Evolutionary conservation across 2,797 vertebrate species (phyloP).

Genomic region (Trematomus bernacchii): DNA sequence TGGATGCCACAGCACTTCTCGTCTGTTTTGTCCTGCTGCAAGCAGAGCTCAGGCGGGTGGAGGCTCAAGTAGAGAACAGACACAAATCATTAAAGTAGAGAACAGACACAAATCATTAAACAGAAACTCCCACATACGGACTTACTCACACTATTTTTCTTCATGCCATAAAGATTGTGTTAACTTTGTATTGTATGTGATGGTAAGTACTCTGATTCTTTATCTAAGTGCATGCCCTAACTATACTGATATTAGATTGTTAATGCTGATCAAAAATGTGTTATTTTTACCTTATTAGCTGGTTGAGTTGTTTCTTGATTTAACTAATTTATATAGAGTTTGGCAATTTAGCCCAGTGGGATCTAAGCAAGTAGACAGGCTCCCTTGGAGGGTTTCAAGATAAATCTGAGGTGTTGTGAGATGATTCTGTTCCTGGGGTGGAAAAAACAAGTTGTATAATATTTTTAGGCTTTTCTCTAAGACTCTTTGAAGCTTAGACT

Average conservation of each 20-base stretch:
- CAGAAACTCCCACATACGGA: constrained; percentile 13
- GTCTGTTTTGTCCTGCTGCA: constrained; percentile 33
- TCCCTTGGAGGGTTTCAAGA: background rate
- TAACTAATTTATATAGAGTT: background rate
- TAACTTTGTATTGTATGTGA: background rate
- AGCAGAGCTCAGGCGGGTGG: constrained; percentile 22
- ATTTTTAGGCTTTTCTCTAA: background rate
- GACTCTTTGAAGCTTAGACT: background rate
- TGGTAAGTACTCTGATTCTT: background rate
- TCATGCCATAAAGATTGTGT: background rate
- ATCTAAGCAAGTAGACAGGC: background rate
- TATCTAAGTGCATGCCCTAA: too few relatives aligned
- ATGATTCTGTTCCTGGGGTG: too few relatives aligned
- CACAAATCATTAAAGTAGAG: constrained; percentile 38
- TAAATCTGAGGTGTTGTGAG: background rate
- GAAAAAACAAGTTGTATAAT: too few relatives aligned
- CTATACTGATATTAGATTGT: background rate
- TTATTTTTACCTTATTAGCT: background rate
- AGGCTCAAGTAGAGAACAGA: constrained; percentile 22
- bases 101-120: constrained; percentile 38
- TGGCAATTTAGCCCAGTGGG: background rate
- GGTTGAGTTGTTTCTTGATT: background rate
- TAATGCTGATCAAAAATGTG: background rate
- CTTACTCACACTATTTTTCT: background rate
- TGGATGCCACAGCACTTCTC: constrained; percentile 75